Percentiles rank a stretch among this genome's conserved stretches.
Conservation (phyloP, 2,113 vertebrate genomes). For the Stigmatopora argus region DNA sequence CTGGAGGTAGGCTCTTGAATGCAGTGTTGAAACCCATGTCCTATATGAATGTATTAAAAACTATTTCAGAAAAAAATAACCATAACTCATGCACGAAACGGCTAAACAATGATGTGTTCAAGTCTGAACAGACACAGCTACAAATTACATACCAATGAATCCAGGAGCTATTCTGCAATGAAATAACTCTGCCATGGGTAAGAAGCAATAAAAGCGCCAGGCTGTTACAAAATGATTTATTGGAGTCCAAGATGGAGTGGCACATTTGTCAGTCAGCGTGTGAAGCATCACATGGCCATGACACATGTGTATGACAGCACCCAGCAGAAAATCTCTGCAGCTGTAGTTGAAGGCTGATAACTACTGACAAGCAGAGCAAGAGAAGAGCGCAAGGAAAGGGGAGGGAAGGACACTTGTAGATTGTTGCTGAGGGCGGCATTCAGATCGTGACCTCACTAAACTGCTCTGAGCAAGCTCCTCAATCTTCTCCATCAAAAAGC, state of each 20-base stretch:
- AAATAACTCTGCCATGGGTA: conserved; percentile 32
- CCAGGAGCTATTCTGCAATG: conserved; percentile 13
- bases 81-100: too few species aligned
- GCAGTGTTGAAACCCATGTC: too few species aligned
- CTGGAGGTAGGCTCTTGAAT: too few species aligned
- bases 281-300: conserved; percentile 57
- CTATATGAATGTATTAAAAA: too few species aligned
- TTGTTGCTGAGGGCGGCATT: conserved; percentile 32
- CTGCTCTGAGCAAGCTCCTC: conserved; percentile 23
- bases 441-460: conserved; percentile 46
- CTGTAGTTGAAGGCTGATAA: conserved; percentile 57
- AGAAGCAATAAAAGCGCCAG: conserved; percentile 22
- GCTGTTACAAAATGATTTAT: conserved; percentile 22
- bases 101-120: conserved; percentile 14
- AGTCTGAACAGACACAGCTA: conserved; percentile 24
- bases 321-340: conserved; percentile 44
- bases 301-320: conserved; percentile 62
- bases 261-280: conserved; percentile 51
- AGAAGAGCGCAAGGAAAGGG: conserved; percentile 55
- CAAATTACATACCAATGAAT: background rate
- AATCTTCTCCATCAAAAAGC: too few species aligned
- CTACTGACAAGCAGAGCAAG: conserved; percentile 58
- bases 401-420: conserved; percentile 59
- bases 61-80: too few species aligned
- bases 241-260: conserved; percentile 40